A percentile compares a stretch with the other conserved stretches of the same genome.
phyloP scores from a whole-genome alignment of 2,797 vertebrate species.

The Lepus townsendii region DNA sequence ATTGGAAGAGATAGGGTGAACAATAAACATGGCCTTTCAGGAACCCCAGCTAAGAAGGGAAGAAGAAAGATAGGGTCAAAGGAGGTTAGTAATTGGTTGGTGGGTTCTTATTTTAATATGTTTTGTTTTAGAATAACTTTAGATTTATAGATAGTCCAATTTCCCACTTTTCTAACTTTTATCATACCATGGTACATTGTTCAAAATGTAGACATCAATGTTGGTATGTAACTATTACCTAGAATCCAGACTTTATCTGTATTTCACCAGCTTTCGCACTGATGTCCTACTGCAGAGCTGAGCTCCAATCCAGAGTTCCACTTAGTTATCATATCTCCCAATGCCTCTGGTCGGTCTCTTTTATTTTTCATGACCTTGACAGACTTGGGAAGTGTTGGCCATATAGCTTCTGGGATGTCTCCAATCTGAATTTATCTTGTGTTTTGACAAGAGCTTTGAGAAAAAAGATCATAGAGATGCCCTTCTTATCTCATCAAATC shows the following conservation, averaged over 20 bases:
- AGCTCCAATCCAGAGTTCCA: neutral
- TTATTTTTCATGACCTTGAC: neutral
- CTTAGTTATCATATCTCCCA: neutral
- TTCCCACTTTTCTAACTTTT: neutral
- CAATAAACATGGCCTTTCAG: neutral
- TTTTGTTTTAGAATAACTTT: neutral
- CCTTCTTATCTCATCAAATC: neutral
- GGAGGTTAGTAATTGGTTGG: neutral
- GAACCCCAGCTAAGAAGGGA: neutral
- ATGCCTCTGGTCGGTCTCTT: neutral
- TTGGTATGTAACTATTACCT: neutral
- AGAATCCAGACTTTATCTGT: neutral
- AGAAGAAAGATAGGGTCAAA: neutral
- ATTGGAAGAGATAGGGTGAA: neutral
- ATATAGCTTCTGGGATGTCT: neutral
- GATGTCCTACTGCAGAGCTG: neutral
- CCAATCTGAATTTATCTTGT: neutral
- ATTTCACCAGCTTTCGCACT: neutral
- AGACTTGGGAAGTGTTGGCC: neutral
- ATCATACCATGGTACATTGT: neutral
- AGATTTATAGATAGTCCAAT: neutral
- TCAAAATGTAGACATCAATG: conserved; percentile 37
- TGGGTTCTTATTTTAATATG: neutral
- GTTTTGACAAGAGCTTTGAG: neutral
- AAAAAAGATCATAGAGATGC: neutral